Percentiles rank a stretch among this genome's conserved stretches.
Evolutionary conservation across 2,797 vertebrate genomes (phyloP).

Genomic region (Peromyscus aztecus): DNA sequence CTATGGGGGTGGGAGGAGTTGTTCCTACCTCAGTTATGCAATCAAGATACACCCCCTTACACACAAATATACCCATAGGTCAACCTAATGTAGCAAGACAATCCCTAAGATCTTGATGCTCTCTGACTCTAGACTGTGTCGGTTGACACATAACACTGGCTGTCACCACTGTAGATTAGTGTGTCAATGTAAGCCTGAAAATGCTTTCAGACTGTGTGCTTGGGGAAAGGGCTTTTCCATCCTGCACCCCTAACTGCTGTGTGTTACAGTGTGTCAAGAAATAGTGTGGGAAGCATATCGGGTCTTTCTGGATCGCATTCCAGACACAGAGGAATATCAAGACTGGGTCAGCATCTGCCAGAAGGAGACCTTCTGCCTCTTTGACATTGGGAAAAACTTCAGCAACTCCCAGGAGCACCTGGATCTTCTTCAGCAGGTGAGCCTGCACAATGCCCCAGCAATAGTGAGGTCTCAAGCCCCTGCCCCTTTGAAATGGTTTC

Average conservation of each 20-base stretch:
- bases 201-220: neutral
- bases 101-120: too few species aligned
- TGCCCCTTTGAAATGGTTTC: neutral
- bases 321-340: conserved; percentile 93
- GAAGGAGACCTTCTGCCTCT: conserved; percentile 93
- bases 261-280: conserved; percentile 94
- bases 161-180: neutral
- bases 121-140: neutral
- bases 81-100: neutral
- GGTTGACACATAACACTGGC: neutral
- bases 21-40: neutral
- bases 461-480: neutral
- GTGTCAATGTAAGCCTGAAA: neutral
- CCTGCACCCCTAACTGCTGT: conserved; percentile 30
- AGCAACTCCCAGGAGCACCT: conserved; percentile 94
- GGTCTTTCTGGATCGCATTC: conserved; percentile 96
- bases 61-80: neutral
- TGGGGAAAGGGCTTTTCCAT: neutral
- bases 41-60: neutral
- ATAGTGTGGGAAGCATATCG: conserved; percentile 96
- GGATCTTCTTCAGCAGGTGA: conserved; percentile 92
- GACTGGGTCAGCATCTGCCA: conserved; percentile 94
- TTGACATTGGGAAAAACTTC: conserved; percentile 94
- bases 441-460: neutral
- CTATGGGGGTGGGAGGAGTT: neutral